phyloP scores from a whole-genome alignment of 2,888 invertebrate species.

The Eupithecia pulchellata region DNA sequence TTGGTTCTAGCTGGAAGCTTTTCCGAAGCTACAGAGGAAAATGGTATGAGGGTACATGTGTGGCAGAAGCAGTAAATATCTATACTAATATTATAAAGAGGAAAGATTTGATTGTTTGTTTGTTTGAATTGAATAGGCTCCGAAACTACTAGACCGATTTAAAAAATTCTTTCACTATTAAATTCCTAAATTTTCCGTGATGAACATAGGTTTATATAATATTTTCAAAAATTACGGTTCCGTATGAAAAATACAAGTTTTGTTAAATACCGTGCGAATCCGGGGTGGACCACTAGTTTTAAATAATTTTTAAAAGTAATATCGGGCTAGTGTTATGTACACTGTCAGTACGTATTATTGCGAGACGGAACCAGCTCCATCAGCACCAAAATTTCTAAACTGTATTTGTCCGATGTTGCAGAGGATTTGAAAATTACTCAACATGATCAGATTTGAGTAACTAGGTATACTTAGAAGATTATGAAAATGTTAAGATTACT shows the following conservation, averaged over 20 bases:
- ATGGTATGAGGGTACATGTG: neutral
- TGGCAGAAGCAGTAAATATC: neutral
- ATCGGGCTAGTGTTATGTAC: neutral
- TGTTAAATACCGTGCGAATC: no score
- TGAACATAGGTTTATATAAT: no score
- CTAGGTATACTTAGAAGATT: neutral
- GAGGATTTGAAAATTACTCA: neutral
- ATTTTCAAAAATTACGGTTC: no score
- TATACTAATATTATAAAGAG: no score
- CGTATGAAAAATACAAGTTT: no score
- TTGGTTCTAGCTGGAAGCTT: neutral
- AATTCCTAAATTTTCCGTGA: no score
- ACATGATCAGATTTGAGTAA: neutral
- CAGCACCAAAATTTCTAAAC: neutral
- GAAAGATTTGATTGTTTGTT: no score
- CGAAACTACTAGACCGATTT: no score
- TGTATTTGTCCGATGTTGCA: neutral
- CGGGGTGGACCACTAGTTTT: no score
- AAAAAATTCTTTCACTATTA: no score
- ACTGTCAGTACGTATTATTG: no score
- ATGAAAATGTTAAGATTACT: slow-evolving; percentile 1
- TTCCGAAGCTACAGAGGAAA: neutral
- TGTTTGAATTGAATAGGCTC: no score
- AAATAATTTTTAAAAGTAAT: neutral
- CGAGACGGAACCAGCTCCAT: neutral